Evolutionary conservation across 2,888 invertebrate species (phyloP).

Genomic region (Mesorhabditis sp.): DNA sequence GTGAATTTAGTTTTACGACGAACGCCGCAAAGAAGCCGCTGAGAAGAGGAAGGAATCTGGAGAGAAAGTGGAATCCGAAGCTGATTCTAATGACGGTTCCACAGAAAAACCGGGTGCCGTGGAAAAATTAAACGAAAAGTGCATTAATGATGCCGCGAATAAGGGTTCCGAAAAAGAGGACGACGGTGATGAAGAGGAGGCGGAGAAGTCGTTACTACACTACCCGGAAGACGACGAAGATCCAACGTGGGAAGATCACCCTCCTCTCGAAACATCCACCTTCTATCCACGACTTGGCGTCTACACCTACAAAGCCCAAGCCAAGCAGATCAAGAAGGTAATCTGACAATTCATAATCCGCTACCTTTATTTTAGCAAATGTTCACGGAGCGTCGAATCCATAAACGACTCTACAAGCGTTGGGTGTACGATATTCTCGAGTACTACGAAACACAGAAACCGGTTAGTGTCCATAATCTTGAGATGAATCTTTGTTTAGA

Average conservation of each 20-base stretch:
- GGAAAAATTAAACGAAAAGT: too few species aligned
- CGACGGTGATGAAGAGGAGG: background rate
- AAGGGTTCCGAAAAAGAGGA: background rate
- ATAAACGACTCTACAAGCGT: slow-evolving; percentile 1
- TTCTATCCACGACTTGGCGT: slow-evolving; percentile 3
- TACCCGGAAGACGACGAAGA: slow-evolving; percentile 5
- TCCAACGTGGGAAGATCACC: background rate
- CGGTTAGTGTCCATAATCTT: background rate
- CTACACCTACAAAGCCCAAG: slow-evolving; percentile 2
- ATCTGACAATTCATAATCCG: background rate
- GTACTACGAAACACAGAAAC: background rate
- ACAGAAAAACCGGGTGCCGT: too few species aligned
- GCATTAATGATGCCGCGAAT: too few species aligned
- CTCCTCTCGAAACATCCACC: background rate
- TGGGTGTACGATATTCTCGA: background rate
- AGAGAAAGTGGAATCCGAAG: too few species aligned
- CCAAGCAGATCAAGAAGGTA: background rate
- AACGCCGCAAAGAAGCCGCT: too few species aligned
- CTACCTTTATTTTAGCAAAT: background rate
- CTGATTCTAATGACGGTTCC: too few species aligned
- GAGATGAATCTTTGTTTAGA: background rate
- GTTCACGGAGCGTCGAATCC: background rate
- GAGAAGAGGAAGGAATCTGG: too few species aligned
- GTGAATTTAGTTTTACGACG: too few species aligned
- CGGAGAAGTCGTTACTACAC: background rate